These are phyloP conservation scores for Apteryx mantelli DNA, from an alignment of 2,113 vertebrate genomes.

Conservation along the genomic window DNA sequence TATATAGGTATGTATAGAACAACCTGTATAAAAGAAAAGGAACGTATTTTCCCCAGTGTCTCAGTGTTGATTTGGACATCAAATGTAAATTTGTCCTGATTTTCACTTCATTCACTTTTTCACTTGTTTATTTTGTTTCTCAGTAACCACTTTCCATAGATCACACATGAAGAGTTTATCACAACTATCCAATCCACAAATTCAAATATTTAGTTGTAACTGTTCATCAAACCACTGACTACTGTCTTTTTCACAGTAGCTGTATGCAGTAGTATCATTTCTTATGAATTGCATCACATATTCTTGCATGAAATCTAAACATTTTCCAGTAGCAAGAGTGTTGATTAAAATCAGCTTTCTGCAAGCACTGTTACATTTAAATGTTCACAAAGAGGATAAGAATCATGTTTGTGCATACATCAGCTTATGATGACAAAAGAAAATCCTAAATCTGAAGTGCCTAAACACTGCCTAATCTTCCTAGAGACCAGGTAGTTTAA, in stretches of 20 bases:
- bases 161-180: background rate
- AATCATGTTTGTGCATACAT: background rate
- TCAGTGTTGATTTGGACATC: background rate
- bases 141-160: background rate
- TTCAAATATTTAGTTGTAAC: background rate
- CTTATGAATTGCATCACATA: background rate
- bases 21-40: background rate
- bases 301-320: background rate
- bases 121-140: background rate
- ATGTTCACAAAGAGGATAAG: background rate
- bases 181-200: background rate
- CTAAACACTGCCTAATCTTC: background rate
- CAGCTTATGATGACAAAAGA: background rate
- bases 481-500: background rate
- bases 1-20: background rate
- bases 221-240: background rate
- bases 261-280: background rate
- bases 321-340: background rate
- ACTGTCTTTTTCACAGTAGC: background rate
- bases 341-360: background rate
- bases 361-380: background rate
- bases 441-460: background rate
- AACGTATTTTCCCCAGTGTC: background rate
- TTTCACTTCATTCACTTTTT: background rate
- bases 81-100: constrained; percentile 13